phyloP scores from a whole-genome alignment of 2,888 invertebrate species.

The Pyrochroa serraticornis region DNA sequence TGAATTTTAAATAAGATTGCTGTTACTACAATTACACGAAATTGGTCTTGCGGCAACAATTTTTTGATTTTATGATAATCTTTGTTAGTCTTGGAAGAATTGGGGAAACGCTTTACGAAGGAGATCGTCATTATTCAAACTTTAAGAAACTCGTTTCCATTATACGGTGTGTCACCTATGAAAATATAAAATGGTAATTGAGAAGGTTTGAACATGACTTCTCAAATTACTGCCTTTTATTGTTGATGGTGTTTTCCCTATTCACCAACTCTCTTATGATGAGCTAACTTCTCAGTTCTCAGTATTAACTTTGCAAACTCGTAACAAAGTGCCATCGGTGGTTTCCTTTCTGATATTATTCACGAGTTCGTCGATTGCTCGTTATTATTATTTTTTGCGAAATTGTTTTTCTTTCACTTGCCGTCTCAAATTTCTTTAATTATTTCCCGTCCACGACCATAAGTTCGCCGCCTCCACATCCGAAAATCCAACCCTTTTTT shows the following conservation, averaged over 20 bases:
- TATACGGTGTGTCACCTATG: slow-evolving; percentile 25
- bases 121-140: slow-evolving; percentile 13
- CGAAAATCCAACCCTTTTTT: too few species aligned
- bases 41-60: too few species aligned
- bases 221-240: slow-evolving; percentile 32
- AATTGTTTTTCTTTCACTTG: slow-evolving; percentile 8
- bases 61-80: too few species aligned
- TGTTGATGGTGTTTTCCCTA: slow-evolving; percentile 31
- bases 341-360: slow-evolving; percentile 33
- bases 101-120: neutral
- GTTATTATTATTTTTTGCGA: slow-evolving; percentile 27
- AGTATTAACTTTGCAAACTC: slow-evolving; percentile 33
- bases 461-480: neutral
- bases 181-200: slow-evolving; percentile 34
- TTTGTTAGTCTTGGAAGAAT: too few species aligned
- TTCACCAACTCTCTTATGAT: slow-evolving; percentile 26
- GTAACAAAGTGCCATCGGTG: slow-evolving; percentile 34
- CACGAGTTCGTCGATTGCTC: slow-evolving; percentile 29
- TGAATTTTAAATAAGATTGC: too few species aligned
- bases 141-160: slow-evolving; percentile 14
- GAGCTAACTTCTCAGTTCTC: slow-evolving; percentile 29
- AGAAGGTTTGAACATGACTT: slow-evolving; percentile 26
- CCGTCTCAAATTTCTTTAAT: neutral
- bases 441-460: neutral
- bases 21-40: too few species aligned